Evolutionary conservation across 2,797 vertebrate genomes (phyloP).

Genomic region (Tachyglossus aculeatus): DNA sequence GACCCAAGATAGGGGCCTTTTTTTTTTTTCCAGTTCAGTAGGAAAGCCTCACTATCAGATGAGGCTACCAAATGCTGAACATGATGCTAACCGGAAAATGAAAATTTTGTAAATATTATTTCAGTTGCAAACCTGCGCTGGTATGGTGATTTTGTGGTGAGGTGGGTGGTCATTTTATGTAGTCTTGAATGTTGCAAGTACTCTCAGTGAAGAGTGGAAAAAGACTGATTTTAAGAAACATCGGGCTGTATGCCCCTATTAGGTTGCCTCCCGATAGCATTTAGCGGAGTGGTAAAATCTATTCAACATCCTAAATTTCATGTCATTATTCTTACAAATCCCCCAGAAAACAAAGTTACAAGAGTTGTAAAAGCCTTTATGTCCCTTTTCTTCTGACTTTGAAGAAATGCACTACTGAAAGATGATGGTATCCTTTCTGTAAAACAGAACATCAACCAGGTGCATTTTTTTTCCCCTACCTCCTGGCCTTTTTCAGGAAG

Average conservation of each 20-base stretch:
- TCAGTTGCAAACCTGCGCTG: no score
- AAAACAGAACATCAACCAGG: slow-evolving; percentile 76
- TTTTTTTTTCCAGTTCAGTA: no score
- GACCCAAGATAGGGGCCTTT: no score
- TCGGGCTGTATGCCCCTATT: neutral
- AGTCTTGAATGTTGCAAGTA: neutral
- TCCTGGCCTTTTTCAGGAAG: slow-evolving; percentile 74
- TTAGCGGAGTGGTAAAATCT: neutral
- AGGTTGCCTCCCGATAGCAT: neutral
- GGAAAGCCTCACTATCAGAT: no score
- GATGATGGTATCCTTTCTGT: slow-evolving; percentile 72
- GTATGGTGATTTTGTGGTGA: no score
- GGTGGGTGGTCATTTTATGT: neutral
- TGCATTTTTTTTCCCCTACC: slow-evolving; percentile 71
- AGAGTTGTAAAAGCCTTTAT: slow-evolving; percentile 54
- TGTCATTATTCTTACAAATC: slow-evolving; percentile 39
- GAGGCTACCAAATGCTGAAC: no score
- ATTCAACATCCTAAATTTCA: slow-evolving; percentile 42
- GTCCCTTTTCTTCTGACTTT: slow-evolving; percentile 68
- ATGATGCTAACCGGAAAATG: no score
- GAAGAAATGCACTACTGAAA: slow-evolving; percentile 68
- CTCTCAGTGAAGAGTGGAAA: neutral
- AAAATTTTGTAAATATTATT: no score
- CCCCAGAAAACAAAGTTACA: slow-evolving; percentile 48
- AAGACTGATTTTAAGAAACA: neutral